Evolutionary conservation across 2,113 vertebrate genomes (phyloP).

Genomic region (Nanorana parkeri): DNA sequence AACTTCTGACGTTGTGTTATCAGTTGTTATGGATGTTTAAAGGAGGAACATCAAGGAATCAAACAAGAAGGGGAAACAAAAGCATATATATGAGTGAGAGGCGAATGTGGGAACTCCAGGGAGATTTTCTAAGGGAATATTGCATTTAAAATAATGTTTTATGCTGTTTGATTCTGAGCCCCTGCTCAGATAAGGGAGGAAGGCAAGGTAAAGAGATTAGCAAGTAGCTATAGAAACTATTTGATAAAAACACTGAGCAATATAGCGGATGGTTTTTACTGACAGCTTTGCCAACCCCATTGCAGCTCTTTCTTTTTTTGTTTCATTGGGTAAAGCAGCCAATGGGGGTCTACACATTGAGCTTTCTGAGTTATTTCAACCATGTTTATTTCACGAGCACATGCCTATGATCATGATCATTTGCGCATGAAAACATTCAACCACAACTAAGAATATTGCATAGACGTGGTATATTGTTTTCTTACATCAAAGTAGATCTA

Average conservation of each 20-base stretch:
- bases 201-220: slow-evolving; percentile 30
- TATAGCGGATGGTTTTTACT: background rate
- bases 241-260: background rate
- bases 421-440: too few relatives aligned
- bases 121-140: slow-evolving; percentile 55
- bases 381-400: too few relatives aligned
- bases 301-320: too few relatives aligned
- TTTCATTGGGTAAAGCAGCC: too few relatives aligned
- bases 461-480: too few relatives aligned
- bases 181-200: slow-evolving; percentile 10
- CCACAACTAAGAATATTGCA: too few relatives aligned
- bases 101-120: slow-evolving; percentile 32
- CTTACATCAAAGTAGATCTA: too few relatives aligned
- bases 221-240: background rate
- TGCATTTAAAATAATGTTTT: slow-evolving; percentile 54
- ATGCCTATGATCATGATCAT: too few relatives aligned
- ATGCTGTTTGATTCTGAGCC: slow-evolving; percentile 39
- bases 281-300: too few relatives aligned
- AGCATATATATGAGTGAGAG: slow-evolving; percentile 17
- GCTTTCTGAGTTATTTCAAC: too few relatives aligned
- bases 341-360: too few relatives aligned
- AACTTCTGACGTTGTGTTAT: slow-evolving; percentile 11
- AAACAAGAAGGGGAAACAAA: background rate
- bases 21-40: slow-evolving; percentile 3
- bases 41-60: slow-evolving; percentile 20